A percentile compares a stretch with the other conserved stretches of the same genome.
Evolutionary conservation across 2,888 invertebrate genomes (phyloP).

Genomic region (Dolichomitus sp.): DNA sequence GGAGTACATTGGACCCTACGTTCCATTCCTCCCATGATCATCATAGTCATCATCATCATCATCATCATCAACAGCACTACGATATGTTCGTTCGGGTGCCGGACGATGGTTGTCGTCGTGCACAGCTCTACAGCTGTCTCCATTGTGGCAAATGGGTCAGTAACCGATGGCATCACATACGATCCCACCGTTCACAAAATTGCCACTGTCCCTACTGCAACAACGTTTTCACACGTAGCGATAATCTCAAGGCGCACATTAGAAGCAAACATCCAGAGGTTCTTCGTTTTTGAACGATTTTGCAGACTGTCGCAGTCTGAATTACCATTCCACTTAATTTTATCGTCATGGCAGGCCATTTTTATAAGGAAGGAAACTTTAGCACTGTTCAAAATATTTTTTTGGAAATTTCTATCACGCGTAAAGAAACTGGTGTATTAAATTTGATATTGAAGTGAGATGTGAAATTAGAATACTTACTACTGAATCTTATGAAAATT

Average conservation of each 20-base stretch:
- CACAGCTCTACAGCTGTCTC: conserved; percentile 88
- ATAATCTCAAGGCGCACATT: conserved; percentile 90
- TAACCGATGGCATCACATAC: conserved; percentile 90
- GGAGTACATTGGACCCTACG: conserved; percentile 36
- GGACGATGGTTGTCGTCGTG: conserved; percentile 74
- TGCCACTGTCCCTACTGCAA: conserved; percentile 89
- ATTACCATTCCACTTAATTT: neutral
- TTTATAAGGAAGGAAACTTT: no score
- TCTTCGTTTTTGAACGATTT: conserved; percentile 12
- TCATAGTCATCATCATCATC: conserved; percentile 42
- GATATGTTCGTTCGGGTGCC: conserved; percentile 79
- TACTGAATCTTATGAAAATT: no score
- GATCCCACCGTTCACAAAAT: conserved; percentile 89
- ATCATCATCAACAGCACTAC: conserved; percentile 72
- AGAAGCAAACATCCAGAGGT: conserved; percentile 88
- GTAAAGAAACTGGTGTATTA: no score
- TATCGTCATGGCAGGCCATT: no score
- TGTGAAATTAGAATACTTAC: no score
- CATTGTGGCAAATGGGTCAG: conserved; percentile 90
- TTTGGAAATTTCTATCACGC: no score
- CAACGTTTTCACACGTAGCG: conserved; percentile 89
- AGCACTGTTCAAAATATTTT: no score
- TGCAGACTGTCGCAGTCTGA: neutral
- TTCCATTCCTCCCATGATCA: conserved; percentile 9
- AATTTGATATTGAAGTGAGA: no score